Conservation (phyloP, 2,113 vertebrate genomes). For the Solenodon paradoxus region DNA sequence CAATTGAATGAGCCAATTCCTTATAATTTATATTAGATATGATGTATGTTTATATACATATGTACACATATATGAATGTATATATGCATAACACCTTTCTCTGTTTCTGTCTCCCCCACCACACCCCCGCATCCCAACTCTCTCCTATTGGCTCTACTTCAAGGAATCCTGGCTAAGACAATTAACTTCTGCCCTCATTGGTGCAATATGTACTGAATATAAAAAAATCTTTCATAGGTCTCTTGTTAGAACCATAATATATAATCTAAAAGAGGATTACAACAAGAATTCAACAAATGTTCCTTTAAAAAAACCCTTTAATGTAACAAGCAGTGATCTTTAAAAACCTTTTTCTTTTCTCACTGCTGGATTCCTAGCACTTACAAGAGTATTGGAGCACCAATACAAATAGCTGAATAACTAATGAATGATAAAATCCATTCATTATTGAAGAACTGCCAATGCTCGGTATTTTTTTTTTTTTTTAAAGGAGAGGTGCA, state of each 20-base stretch:
- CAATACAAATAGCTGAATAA: neutral
- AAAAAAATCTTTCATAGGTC: neutral
- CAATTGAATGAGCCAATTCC: neutral
- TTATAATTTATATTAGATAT: neutral
- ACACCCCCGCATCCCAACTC: too few relatives aligned
- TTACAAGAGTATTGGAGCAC: neutral
- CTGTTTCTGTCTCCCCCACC: too few relatives aligned
- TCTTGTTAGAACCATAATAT: neutral
- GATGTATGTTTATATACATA: too few relatives aligned
- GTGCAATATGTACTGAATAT: neutral
- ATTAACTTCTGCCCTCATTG: neutral
- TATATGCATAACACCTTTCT: too few relatives aligned
- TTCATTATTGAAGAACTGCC: neutral
- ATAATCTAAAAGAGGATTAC: neutral
- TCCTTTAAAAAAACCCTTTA: neutral
- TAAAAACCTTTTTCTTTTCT: neutral
- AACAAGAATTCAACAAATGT: neutral
- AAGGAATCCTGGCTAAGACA: neutral
- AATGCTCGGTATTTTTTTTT: too few relatives aligned
- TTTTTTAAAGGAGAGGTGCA: too few relatives aligned
- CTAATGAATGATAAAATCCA: neutral
- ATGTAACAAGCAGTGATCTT: neutral
- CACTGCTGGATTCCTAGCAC: neutral
- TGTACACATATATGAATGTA: too few relatives aligned
- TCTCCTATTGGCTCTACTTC: neutral